Evolutionary conservation across 1,140 invertebrate genomes (phyloP).

Genomic region (Branchinecta lynchi): DNA sequence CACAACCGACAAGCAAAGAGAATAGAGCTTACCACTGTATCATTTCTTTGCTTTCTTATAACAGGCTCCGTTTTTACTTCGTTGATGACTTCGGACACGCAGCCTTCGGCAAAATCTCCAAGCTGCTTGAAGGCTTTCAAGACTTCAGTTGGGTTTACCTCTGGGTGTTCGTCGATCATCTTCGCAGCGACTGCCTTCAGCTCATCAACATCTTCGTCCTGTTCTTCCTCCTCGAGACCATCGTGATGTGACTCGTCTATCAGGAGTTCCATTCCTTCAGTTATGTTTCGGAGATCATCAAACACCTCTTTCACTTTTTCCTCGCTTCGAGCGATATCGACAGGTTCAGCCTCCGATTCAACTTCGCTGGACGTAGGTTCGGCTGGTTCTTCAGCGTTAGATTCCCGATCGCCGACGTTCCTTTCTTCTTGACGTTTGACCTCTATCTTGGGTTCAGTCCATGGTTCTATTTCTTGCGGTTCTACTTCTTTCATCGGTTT

Average conservation of each 20-base stretch:
- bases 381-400: too few relatives aligned
- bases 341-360: background rate
- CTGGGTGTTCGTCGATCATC: background rate
- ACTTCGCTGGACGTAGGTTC: background rate
- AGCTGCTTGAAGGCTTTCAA: background rate
- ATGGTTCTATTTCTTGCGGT: too few relatives aligned
- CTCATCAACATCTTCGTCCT: background rate
- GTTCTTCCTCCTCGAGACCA: background rate
- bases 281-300: background rate
- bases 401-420: too few relatives aligned
- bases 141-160: background rate
- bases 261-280: background rate
- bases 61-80: background rate
- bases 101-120: background rate
- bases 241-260: background rate
- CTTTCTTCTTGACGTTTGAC: too few relatives aligned
- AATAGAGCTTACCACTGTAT: background rate
- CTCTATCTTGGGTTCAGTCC: too few relatives aligned
- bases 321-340: background rate
- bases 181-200: background rate
- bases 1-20: background rate
- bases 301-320: background rate
- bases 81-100: background rate
- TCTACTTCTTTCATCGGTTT: too few relatives aligned
- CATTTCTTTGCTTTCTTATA: background rate